Conservation (phyloP, 2,888 invertebrate genomes). For the Pyrrhosoma nymphula region DNA sequence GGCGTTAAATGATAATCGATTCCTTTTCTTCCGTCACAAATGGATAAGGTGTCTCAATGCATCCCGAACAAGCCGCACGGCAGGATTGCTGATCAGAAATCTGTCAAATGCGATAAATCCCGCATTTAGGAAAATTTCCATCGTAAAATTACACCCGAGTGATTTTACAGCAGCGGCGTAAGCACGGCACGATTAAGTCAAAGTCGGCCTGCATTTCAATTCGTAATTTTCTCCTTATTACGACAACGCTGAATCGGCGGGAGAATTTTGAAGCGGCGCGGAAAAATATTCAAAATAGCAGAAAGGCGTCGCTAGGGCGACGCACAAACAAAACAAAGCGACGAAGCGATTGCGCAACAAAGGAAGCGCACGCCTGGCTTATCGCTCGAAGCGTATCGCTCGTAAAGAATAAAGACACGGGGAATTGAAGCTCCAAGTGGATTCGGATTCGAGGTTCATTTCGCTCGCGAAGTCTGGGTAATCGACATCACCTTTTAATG, state of each 20-base stretch:
- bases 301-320: background rate
- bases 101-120: background rate
- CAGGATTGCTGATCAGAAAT: background rate
- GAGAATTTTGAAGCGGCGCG: background rate
- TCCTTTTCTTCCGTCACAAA: background rate
- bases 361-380: background rate
- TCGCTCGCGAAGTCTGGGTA: background rate
- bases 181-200: background rate
- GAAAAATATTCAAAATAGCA: background rate
- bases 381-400: background rate
- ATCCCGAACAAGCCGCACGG: background rate
- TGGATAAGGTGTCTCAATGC: background rate
- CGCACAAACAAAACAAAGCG: background rate
- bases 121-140: background rate
- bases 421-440: background rate
- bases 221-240: background rate
- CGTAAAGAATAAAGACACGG: background rate
- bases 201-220: background rate
- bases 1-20: background rate
- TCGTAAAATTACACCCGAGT: background rate
- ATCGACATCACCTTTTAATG: background rate
- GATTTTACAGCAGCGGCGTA: background rate
- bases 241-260: background rate
- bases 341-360: background rate
- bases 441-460: background rate